Base-by-base conservation (phyloP, 2,888 invertebrate species). In the Macaria notata region DNA sequence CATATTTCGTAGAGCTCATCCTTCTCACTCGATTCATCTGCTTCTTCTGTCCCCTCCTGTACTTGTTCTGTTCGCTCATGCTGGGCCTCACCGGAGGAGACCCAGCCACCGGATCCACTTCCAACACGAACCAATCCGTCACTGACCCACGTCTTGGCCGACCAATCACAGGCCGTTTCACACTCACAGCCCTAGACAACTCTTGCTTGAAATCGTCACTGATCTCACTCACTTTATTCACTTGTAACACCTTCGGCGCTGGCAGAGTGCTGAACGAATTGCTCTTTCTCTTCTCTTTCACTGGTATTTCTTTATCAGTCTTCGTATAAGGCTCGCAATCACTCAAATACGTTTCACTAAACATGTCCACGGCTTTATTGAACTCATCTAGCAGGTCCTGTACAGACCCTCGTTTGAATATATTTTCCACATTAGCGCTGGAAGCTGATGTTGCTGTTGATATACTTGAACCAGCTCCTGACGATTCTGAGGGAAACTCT, bases 1-100 rank as follows among this genome's bases (percentile, higher is more conserved):
- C 91, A 66, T 89, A 91, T 91, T 91, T 91, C 0, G 91, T 91
- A 4, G 91, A 91, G 73, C 91, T 91, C 66, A 88, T 88, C 64
- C 91, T 75, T 9, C 91, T 70, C 4, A 91, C 88, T 31, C 88
- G 70, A 62, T 88, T 84, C 48, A 76, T 63, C 0, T 83, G 79
- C 61, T 88, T 90, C 76, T 84, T 86, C 75, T 83, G 76, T 1
- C 84, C 85, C 60, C 88, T 72, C 55, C 75, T 78, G 64, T 89
- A 89, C 58, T 79, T 86, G 57, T 88, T 86, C 43, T 68, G 63
- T 1, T 84, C 84, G 59, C 55, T 49, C 5, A 30, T 49, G 56
- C 57, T 52, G 8, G 43, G 39, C 38, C 53, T 62, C 51, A 61
- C 55, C 41, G 65, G 58, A 2, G 58, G 49, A 6, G 58, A 57